A percentile compares a stretch with the other conserved stretches of the same genome.
phyloP scores from a whole-genome alignment of 1,140 invertebrate genomes.

The Chrysopa pallens region DNA sequence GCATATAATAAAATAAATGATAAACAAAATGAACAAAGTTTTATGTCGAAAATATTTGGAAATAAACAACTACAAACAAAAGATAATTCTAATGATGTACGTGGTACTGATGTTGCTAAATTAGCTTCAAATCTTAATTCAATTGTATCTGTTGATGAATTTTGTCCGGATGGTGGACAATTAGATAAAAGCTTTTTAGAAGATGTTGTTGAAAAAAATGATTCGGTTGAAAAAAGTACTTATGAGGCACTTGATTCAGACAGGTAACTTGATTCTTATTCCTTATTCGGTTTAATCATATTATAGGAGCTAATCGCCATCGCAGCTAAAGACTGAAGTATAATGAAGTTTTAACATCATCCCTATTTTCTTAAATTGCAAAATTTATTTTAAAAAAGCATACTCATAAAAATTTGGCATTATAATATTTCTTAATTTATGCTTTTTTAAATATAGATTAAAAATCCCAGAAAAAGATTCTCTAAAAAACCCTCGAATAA shows the following conservation, averaged over 20 bases:
- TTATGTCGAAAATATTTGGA: background rate
- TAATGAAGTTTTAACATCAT: too few species aligned
- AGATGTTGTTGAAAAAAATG: conserved; percentile 32
- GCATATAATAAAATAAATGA: background rate
- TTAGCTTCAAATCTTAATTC: conserved; percentile 15
- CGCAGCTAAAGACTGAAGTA: too few species aligned
- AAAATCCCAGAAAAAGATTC: too few species aligned
- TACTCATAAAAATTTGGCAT: too few species aligned
- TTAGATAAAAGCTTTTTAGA: conserved; percentile 70
- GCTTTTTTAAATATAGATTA: too few species aligned
- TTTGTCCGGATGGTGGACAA: conserved; percentile 61
- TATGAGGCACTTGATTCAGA: conserved; percentile 34
- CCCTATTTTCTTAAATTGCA: too few species aligned
- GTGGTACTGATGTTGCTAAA: background rate
- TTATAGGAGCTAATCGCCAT: too few species aligned
- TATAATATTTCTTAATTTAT: too few species aligned
- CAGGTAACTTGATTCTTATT: too few species aligned
- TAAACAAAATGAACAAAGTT: conserved; percentile 4
- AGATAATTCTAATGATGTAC: background rate
- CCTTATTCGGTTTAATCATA: background rate
- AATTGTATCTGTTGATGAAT: conserved; percentile 61
- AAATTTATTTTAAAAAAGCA: too few species aligned
- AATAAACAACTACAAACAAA: background rate
- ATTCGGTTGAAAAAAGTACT: conserved; percentile 25
- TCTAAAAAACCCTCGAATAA: too few species aligned